Evolutionary conservation across 2,888 invertebrate species (phyloP), one percentile per base, ranked within the genome.

Genomic region (Dynastes hyllus): DNA sequence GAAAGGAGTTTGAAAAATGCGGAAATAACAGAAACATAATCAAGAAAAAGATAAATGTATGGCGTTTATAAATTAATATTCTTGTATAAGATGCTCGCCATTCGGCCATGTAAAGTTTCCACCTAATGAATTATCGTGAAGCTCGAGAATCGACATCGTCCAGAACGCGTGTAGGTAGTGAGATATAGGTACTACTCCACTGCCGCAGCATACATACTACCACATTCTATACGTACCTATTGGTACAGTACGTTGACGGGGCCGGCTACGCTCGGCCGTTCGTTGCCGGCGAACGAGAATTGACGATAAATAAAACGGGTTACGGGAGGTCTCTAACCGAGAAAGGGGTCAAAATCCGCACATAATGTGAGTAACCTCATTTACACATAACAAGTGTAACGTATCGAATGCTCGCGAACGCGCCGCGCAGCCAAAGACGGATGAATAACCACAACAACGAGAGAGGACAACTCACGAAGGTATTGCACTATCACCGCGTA

Each of bases 261-360:
- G 55, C 55, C 55, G 16, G 55, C 22, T 58, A 22, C 22, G 66
- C n/a, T 8, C 40, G 66, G 66, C 66, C 50, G 51, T 73, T 73
- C 50, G 51, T 73, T 73, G 58, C 61, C 73, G 73, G 37, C 63
- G 73, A 75, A 61, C 73, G 73, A 58, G 55, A 75, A 61, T 71
- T 63, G 61, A 73, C 73, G 78, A 78, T 78, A 78, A 78, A 78
- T 78, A 78, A 78, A 80, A 80, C 80, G 80, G 80, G 80, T 80
- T 80, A 80, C 80, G 73, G 77, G 83, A 82, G 83, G 83, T 83
- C 82, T 80, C 77, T 81, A 82, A 82, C 83, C 83, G 83, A 85
- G 84, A 87, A 87, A 86, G 84, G 85, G 87, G 87, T 87, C 87
- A 86, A 86, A 84, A 85, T 83, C 85, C 86, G 86, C 86, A 85